A percentile compares a stretch with the other conserved stretches of the same genome.
Conservation (phyloP, 1,140 invertebrate genomes). For the Trypoxylus dichotomus region DNA sequence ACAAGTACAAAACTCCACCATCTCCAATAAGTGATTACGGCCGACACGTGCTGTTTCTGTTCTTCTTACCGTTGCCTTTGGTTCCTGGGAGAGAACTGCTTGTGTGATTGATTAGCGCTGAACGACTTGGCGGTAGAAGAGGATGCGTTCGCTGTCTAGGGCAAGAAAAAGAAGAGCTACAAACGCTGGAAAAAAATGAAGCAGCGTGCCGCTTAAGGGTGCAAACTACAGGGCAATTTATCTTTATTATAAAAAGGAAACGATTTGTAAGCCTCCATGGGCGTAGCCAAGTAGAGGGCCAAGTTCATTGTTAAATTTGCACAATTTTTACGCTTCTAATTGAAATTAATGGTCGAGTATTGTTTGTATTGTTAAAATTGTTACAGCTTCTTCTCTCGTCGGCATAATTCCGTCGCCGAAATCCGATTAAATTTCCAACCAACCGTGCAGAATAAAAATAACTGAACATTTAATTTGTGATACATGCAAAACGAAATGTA, state of each 20-base stretch:
- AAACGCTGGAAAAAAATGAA: slow-evolving; percentile 10
- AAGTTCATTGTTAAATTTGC: neutral
- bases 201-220: slow-evolving; percentile 1
- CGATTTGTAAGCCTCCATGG: slow-evolving; percentile 15
- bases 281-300: neutral
- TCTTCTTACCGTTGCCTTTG: neutral
- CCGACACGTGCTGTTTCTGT: slow-evolving; percentile 17
- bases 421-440: too few relatives aligned
- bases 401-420: too few relatives aligned
- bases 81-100: slow-evolving; percentile 13
- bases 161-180: neutral
- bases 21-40: slow-evolving; percentile 25
- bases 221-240: slow-evolving; percentile 19
- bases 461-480: too few relatives aligned
- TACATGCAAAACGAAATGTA: too few relatives aligned
- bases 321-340: neutral
- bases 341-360: neutral
- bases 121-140: neutral
- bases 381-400: too few relatives aligned
- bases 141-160: neutral
- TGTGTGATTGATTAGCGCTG: slow-evolving; percentile 7
- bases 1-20: slow-evolving; percentile 20
- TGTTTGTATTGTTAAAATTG: neutral
- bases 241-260: slow-evolving; percentile 26
- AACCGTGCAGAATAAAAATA: too few relatives aligned